Percentiles rank a stretch among this genome's conserved stretches.
Evolutionary conservation across 2,888 invertebrate species (phyloP).

Genomic region (Drosophila subsilvestris): DNA sequence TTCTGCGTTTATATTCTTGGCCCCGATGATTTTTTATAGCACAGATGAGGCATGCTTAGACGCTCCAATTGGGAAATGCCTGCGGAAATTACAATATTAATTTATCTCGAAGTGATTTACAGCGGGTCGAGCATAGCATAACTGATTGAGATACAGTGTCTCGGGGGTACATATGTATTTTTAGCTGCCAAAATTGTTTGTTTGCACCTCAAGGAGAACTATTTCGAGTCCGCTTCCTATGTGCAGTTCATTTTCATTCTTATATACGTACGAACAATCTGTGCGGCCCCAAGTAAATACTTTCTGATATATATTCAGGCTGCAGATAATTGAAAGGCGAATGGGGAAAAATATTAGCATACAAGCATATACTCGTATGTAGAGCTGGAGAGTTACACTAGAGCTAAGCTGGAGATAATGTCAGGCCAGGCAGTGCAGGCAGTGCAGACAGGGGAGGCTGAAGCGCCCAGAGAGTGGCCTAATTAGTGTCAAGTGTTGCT

Average conservation of each 20-base stretch:
- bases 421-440: conserved; percentile 51
- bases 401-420: conserved; percentile 57
- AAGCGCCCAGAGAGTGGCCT: conserved; percentile 76
- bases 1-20: conserved; percentile 27
- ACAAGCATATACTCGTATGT: conserved; percentile 16
- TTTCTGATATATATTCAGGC: conserved; percentile 66
- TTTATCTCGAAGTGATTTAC: conserved; percentile 43
- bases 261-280: not conserved
- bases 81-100: conserved; percentile 40
- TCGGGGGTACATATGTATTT: conserved; percentile 1
- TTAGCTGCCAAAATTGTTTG: conserved; percentile 31
- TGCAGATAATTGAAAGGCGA: conserved; percentile 71
- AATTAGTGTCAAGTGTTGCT: conserved; percentile 80
- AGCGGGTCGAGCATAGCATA: conserved; percentile 32
- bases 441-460: conserved; percentile 52
- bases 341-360: conserved; percentile 72
- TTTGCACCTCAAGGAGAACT: conserved; percentile 25
- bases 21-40: conserved; percentile 44
- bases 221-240: conserved; percentile 41
- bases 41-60: conserved; percentile 9
- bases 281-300: conserved; percentile 44
- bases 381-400: not conserved
- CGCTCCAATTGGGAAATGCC: conserved; percentile 17
- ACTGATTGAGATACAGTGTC: conserved; percentile 36
- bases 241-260: conserved; percentile 7